A percentile compares a stretch with the other conserved stretches of the same genome.
Evolutionary conservation across 2,888 invertebrate genomes (phyloP).

Genomic region (Arrhopalites spinosus): DNA sequence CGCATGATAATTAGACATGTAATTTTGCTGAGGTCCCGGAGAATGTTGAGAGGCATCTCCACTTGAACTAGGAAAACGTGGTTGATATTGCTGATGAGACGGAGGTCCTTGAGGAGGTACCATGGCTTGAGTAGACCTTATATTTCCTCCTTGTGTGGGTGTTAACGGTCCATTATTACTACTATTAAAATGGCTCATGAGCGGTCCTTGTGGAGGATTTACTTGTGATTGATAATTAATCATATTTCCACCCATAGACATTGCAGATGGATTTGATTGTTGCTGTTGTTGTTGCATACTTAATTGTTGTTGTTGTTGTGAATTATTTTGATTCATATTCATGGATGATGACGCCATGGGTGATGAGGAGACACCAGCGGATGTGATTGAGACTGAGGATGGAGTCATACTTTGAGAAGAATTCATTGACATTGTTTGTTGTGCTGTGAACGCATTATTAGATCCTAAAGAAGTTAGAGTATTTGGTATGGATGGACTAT

Average conservation of each 20-base stretch:
- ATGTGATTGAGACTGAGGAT: slow-evolving; percentile 44
- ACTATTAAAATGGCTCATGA: slow-evolving; percentile 31
- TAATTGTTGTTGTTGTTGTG: no score
- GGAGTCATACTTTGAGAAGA: slow-evolving; percentile 49
- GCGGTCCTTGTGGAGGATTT: slow-evolving; percentile 31
- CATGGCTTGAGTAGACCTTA: slow-evolving; percentile 50
- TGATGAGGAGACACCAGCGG: slow-evolving; percentile 14
- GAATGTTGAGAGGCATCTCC: not conserved
- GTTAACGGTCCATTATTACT: slow-evolving; percentile 30
- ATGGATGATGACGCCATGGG: slow-evolving; percentile 26
- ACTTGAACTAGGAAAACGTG: slow-evolving; percentile 44
- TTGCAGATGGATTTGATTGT: not conserved
- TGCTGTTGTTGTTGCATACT: slow-evolving; percentile 7
- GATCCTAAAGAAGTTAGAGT: slow-evolving; percentile 33
- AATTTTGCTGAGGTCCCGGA: slow-evolving; percentile 38
- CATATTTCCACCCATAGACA: slow-evolving; percentile 14
- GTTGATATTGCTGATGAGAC: slow-evolving; percentile 57
- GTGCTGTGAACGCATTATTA: slow-evolving; percentile 1
- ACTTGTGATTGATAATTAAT: slow-evolving; percentile 30
- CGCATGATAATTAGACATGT: slow-evolving; percentile 50
- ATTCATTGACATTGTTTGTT: slow-evolving; percentile 25
- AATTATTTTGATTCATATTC: slow-evolving; percentile 23
- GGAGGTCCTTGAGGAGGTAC: slow-evolving; percentile 57
- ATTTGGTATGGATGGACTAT: slow-evolving; percentile 38
- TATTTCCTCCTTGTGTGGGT: slow-evolving; percentile 21